Evolutionary conservation across 2,113 vertebrate genomes (phyloP), one percentile per base, ranked within the genome.

Genomic region (Crotalus horridus): DNA sequence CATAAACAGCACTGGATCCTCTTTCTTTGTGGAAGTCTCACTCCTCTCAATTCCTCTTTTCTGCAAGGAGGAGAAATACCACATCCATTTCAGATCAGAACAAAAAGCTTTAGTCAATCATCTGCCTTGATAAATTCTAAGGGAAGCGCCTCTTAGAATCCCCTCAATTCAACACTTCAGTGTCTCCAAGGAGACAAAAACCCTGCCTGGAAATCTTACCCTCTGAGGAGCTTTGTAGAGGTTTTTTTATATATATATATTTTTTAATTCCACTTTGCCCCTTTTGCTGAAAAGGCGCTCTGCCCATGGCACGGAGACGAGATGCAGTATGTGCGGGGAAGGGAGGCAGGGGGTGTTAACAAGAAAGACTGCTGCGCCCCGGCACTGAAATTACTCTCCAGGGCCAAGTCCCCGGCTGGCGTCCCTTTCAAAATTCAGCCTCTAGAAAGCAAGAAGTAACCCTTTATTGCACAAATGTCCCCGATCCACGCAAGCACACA

Each of bases 381-480:
- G 5, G 56, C 85, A 53, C 10, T 12, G 85, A 91, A 51, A 59
- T 43, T 54, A 4, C 6, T 23, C 64, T 55, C 29, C n/a, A 59
- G 29, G 29, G 48, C 55, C 24, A 12, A 9, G 48, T 87, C 64
- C 88, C 61, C 24, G 86, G 33, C 53, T 90, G 33, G 54, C 29
- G 13, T 53, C 13, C 29, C 51, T 59, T 58, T 54, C n/a, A 17
- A 53, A 69, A 29, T 12, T 46, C 69, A 29, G 39, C 17, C 9
- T 9, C 48, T 13, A 21, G 1, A n/a, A 39, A 61, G 54, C 2
- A 6, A 23, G 2, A 10, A 26, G 87, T 7, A 7, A n/a, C 3
- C 39, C 20, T 10, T 6, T 33, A 33, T 23, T 20, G 1, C 69
- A 81, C 94, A 95, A 94, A 92, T 64, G 95, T 87, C 1, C 26